These are phyloP conservation scores for Nephila pilipes DNA, from an alignment of 1,140 invertebrate species.

Conservation along the genomic window DNA sequence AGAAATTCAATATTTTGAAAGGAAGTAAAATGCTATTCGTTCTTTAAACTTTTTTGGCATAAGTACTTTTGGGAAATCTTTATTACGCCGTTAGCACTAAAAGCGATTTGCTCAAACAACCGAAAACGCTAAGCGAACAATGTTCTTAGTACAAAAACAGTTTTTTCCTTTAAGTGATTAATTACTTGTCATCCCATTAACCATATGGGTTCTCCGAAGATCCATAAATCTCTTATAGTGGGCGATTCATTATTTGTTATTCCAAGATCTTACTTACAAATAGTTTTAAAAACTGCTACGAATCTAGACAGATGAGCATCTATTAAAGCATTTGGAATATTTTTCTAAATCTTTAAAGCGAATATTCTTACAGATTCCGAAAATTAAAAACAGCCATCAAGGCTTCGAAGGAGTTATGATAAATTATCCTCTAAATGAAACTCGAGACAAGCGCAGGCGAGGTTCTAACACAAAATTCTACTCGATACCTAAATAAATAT, in stretches of 20 bases:
- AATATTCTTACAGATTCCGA: background rate
- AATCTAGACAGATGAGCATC: background rate
- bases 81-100: background rate
- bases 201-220: background rate
- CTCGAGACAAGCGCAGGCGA: background rate
- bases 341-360: background rate
- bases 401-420: background rate
- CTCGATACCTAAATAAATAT: constrained; percentile 59
- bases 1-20: no score
- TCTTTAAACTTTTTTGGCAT: background rate
- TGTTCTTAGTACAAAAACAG: background rate
- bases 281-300: background rate
- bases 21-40: background rate
- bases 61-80: background rate
- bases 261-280: background rate
- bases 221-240: background rate
- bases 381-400: background rate
- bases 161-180: constrained; percentile 14
- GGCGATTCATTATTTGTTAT: constrained; percentile 15
- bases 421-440: constrained; percentile 25
- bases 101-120: background rate
- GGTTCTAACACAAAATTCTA: constrained; percentile 34
- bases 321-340: constrained; percentile 6
- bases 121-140: background rate
- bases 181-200: constrained; percentile 17